Evolutionary conservation across 2,113 vertebrate genomes (phyloP), one percentile per base, ranked within the genome.

Genomic region (Channa maculata): DNA sequence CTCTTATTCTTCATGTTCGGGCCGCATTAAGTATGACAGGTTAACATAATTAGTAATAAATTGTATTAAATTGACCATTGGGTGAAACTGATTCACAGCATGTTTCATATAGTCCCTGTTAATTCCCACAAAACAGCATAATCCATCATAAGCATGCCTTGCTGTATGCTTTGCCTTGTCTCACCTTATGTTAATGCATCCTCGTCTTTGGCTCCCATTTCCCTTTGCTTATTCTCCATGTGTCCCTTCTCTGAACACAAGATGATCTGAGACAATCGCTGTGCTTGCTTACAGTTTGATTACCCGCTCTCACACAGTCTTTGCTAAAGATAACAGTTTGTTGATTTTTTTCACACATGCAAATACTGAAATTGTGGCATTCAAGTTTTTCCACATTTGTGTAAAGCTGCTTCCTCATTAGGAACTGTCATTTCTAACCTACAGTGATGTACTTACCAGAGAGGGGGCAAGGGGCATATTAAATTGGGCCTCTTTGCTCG

Each of bases 41-140:
- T 66, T 84, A 91, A 90, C 82, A 88, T 92, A 90, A 95, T 93
- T 93, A 86, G 57, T 80, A 84, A 91, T 93, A 91, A 89, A 86
- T 83, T 45, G 66, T 65, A 85, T 89, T 87, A 92, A 93, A 94
- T 90, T 92, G 87, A 91, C 86, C 88, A 66, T 60, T 64, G 79
- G 89, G 80, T 59, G 77, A 87, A 92, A 87, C 82, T 51, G 81
- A 86, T 86, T 84, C 44, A 12, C 72, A 46, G 77, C 88, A 82
- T 91, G 91, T 89, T 93, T 86, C 60, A 75, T 86, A 75, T 65
- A 72, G 92, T 79, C 75, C 38, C 67, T 51, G 74, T 79, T 93
- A 89, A 93, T 83, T 89, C 76, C 84, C 86, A 86, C 86, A 87
- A 84, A 91, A 84, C 86, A 83, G 44, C 62, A 52, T 88, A 86